A percentile compares a stretch with the other conserved stretches of the same genome.
Conservation (phyloP, 2,113 vertebrate genomes). For the Mixornis gularis region DNA sequence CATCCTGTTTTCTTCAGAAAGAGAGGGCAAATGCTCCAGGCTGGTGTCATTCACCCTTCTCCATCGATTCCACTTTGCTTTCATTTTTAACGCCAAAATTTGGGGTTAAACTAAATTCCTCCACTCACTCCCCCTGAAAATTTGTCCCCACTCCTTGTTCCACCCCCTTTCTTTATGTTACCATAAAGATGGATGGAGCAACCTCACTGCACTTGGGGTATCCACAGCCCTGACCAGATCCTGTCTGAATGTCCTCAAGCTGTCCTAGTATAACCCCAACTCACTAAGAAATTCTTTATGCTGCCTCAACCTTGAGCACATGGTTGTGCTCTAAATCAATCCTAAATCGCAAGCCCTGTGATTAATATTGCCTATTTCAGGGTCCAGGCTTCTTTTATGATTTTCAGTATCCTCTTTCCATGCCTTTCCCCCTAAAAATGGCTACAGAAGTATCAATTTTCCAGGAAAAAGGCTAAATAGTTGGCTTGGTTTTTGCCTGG, state of each 20-base stretch:
- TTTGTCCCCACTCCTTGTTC: not conserved
- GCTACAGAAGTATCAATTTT: not conserved
- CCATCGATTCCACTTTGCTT: not conserved
- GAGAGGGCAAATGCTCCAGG: not conserved
- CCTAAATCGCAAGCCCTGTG: not conserved
- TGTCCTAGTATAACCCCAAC: not conserved
- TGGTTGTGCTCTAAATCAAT: not conserved
- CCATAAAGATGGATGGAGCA: not conserved
- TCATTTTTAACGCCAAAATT: not conserved
- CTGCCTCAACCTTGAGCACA: not conserved
- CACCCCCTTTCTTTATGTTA: not conserved
- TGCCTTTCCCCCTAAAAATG: not conserved
- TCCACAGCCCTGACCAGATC: not conserved
- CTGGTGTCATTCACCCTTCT: not conserved
- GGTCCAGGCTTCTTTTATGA: not conserved
- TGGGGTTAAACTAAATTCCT: not conserved
- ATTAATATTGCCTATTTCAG: not conserved
- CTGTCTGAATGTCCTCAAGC: not conserved
- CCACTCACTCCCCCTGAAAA: fast-evolving
- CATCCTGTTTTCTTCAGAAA: not conserved
- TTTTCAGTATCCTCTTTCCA: not conserved
- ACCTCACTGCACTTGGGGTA: not conserved
- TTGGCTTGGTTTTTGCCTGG: not conserved
- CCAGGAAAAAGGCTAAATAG: not conserved
- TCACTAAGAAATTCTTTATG: not conserved